A percentile compares a stretch with the other conserved stretches of the same genome.
These are phyloP conservation scores for Coleophora flavipennella DNA, from an alignment of 2,888 invertebrate species.

Conservation along the genomic window DNA sequence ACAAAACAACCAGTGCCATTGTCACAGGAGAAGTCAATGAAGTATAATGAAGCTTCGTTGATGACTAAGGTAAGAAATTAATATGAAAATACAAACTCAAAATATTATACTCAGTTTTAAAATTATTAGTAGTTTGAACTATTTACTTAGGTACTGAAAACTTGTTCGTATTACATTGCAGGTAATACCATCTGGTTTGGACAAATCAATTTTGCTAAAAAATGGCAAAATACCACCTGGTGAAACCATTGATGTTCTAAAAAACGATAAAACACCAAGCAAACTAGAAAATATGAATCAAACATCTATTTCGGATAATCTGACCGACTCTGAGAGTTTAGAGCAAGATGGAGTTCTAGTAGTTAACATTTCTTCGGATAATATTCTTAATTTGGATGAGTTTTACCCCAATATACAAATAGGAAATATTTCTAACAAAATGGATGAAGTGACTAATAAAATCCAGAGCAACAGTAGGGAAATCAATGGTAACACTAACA, in stretches of 20 bases:
- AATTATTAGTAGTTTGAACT: constrained; percentile 4
- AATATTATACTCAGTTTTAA: no score
- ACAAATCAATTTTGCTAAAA: constrained; percentile 54
- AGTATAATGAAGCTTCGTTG: constrained; percentile 60
- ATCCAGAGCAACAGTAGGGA: constrained; percentile 70
- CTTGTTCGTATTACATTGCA: constrained; percentile 22
- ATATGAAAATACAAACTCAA: no score
- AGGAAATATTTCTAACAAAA: constrained; percentile 50
- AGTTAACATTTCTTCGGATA: constrained; percentile 60
- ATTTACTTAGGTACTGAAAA: not conserved
- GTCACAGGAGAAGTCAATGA: constrained; percentile 61
- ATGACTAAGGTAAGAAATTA: constrained; percentile 51
- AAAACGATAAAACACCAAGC: constrained; percentile 30
- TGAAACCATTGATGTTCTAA: constrained; percentile 39
- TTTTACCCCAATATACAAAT: constrained; percentile 53
- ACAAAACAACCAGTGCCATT: constrained; percentile 75
- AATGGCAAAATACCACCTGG: constrained; percentile 55
- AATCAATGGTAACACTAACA: constrained; percentile 64
- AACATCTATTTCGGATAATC: constrained; percentile 44
- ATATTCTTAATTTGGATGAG: constrained; percentile 60
- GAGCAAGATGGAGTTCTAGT: constrained; percentile 67
- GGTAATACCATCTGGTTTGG: constrained; percentile 54
- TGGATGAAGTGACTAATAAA: constrained; percentile 65
- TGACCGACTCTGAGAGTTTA: constrained; percentile 61
- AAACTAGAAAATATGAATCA: constrained; percentile 38